Evolutionary conservation across 2,113 vertebrate genomes (phyloP), one percentile per base, ranked within the genome.

Genomic region (Ceyx cyanopectus): DNA sequence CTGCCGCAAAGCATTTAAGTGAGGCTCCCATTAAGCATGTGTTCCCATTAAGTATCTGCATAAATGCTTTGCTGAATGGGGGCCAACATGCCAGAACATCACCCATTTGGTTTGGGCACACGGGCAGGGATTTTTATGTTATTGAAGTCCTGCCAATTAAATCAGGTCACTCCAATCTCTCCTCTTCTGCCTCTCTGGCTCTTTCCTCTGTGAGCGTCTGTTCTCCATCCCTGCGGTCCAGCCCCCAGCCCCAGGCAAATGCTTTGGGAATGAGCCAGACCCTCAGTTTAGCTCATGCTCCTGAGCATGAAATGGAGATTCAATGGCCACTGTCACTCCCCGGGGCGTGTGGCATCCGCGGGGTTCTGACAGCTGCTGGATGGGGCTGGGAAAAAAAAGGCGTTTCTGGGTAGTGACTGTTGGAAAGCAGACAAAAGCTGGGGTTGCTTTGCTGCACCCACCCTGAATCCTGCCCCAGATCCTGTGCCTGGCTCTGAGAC

Each of bases 81-180:
- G 82, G 85, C 92, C 90, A 90, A 83, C 45, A 8, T n/a, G 87
- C 87, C 90, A 78, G 69, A 92, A 69, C 85, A 91, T 81, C 85
- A 76, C 70, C 89, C 85, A 69, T 91, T 94, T 76, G 90, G 68
- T 82, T 34, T 53, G 85, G 86, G 79, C 90, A 81, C 90, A 77
- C 13, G 82, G 90, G 83, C 76, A 88, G 67, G 72, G 81, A 77
- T 70, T 85, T 54, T 60, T 53, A 51, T 91, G 87, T 26, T 77
- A 87, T 85, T 95, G 89, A 92, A 94, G 85, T 75, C 90, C 84
- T 92, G 92, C 93, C 92, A 94, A 94, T 87, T 88, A 95, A 95
- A 95, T 95, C 94, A 94, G 94, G 93, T 95, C 94, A 94, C 77
- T 93, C 69, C 77, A 48, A 48, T 70, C 86, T 66, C 81, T 88